phyloP scores from a whole-genome alignment of 2,113 vertebrate species.

The Sporophila hypoxantha region DNA sequence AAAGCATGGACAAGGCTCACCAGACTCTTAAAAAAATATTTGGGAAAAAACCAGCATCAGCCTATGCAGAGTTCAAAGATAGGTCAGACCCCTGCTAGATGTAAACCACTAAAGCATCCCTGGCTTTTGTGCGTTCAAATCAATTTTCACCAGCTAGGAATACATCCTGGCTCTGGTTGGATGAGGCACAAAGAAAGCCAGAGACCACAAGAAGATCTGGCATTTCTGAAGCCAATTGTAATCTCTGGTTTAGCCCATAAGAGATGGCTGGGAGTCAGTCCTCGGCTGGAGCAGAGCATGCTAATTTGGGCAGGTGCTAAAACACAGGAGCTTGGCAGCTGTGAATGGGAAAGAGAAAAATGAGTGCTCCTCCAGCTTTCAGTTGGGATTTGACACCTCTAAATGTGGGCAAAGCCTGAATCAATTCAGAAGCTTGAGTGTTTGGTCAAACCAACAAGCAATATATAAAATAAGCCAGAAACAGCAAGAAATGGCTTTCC shows the following conservation, averaged over 20 bases:
- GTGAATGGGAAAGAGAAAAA: constrained; percentile 17
- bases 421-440: not conserved
- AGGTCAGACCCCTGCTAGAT: not conserved
- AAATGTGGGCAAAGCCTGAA: not conserved
- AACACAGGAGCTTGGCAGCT: constrained; percentile 28
- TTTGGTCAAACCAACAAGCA: not conserved
- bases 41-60: not conserved
- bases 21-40: not conserved
- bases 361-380: not conserved
- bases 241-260: not conserved
- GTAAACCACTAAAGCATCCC: not conserved
- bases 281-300: not conserved
- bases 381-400: not conserved
- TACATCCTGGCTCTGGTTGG: not conserved
- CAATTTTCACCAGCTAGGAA: constrained; percentile 10
- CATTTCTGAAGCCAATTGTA: not conserved
- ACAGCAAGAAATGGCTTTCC: not conserved
- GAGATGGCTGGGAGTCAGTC: not conserved
- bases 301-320: constrained; percentile 43
- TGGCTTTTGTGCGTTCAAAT: not conserved
- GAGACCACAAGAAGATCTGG: not conserved
- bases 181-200: constrained; percentile 10
- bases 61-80: not conserved
- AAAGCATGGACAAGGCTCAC: not conserved
- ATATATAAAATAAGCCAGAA: not conserved